phyloP scores from a whole-genome alignment of 2,113 vertebrate species.

The Thunnus thynnus region DNA sequence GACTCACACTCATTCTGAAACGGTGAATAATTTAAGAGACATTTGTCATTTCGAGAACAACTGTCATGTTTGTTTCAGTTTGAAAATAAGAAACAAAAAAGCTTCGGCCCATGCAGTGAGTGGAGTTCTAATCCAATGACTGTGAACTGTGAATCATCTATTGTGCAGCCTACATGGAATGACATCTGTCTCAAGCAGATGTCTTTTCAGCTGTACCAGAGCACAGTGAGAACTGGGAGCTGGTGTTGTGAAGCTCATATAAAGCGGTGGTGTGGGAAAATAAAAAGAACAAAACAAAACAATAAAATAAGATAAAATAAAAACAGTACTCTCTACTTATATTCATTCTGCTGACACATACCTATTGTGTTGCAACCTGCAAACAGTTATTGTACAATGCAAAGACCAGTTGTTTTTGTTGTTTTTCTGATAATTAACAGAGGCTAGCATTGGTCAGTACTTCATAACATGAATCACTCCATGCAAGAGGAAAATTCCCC shows the following conservation, averaged over 20 bases:
- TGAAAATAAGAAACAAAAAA: background rate
- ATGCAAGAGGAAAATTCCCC: background rate
- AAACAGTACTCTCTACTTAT: background rate
- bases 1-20: too few relatives aligned
- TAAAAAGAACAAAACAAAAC: background rate
- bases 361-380: background rate
- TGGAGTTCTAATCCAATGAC: background rate
- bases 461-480: background rate
- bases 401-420: background rate
- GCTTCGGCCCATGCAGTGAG: background rate
- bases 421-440: background rate
- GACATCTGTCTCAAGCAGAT: slow-evolving; percentile 4
- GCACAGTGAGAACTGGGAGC: background rate
- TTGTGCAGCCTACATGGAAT: background rate
- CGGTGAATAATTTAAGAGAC: background rate
- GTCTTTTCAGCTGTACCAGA: background rate
- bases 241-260: background rate
- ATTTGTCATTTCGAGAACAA: background rate
- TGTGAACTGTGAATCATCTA: background rate
- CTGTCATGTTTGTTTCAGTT: background rate
- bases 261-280: background rate
- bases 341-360: background rate
- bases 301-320: background rate
- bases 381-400: background rate
- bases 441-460: background rate